phyloP scores from a whole-genome alignment of 1,140 invertebrate genomes.

The Drosophila murphyi region DNA sequence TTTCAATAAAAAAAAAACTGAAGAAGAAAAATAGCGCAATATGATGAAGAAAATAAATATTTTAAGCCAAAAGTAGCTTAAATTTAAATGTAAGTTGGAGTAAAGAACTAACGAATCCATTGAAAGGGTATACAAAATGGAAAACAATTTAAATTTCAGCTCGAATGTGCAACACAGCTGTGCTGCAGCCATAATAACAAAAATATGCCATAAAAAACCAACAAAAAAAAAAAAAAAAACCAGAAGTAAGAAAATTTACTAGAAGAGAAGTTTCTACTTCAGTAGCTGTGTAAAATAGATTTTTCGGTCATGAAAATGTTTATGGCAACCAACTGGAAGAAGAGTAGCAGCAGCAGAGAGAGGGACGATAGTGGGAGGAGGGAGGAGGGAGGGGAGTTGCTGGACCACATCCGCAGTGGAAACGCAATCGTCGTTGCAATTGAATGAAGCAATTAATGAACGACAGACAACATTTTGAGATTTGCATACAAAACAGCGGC shows the following conservation, averaged over 20 bases:
- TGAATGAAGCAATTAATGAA: constrained; percentile 63
- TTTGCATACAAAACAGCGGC: constrained; percentile 54
- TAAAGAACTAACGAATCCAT: too few relatives aligned
- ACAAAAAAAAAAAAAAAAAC: constrained; percentile 1
- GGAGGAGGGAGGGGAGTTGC: background rate
- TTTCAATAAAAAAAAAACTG: background rate
- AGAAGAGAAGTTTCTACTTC: background rate
- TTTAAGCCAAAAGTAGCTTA: too few relatives aligned
- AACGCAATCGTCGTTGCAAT: constrained; percentile 22
- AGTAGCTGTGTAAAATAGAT: constrained; percentile 30
- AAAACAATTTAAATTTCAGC: background rate
- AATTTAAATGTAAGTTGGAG: too few relatives aligned
- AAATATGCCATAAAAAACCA: constrained; percentile 16
- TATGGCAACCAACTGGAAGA: background rate
- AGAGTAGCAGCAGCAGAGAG: background rate
- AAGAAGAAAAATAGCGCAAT: background rate
- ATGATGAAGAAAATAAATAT: background rate
- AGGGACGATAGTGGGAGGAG: too few relatives aligned
- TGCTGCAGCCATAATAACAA: background rate
- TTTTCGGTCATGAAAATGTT: constrained; percentile 29
- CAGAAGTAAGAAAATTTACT: constrained; percentile 2
- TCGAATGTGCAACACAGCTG: constrained; percentile 2
- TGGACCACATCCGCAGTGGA: constrained; percentile 40
- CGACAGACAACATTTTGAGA: constrained; percentile 44
- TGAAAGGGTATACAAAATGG: background rate